Evolutionary conservation across 2,113 vertebrate species (phyloP).

Genomic region (Poecile atricapillus): DNA sequence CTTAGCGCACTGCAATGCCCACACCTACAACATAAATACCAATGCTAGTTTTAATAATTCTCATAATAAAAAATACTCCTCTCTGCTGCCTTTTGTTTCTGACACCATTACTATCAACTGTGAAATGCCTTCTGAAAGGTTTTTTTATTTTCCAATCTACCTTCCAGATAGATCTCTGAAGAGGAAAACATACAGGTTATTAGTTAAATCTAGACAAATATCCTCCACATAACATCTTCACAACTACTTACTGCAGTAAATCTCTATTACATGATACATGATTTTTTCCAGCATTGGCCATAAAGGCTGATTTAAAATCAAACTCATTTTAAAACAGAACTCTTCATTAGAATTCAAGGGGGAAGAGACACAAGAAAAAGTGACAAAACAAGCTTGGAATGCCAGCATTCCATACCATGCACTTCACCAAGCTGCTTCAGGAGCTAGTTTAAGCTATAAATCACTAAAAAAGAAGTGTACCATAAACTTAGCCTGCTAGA

Average conservation of each 20-base stretch:
- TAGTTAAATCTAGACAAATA: background rate
- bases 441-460: background rate
- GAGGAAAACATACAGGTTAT: background rate
- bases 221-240: background rate
- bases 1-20: background rate
- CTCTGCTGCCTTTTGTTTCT: background rate
- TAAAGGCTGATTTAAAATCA: background rate
- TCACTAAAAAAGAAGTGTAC: background rate
- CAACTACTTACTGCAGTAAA: background rate
- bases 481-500: background rate
- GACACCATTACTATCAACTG: background rate
- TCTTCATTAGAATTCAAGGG: background rate
- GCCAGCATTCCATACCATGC: background rate
- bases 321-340: background rate
- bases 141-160: fast-evolving
- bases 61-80: background rate
- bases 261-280: background rate
- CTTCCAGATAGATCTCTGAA: background rate
- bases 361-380: background rate
- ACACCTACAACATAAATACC: background rate
- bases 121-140: background rate
- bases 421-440: background rate
- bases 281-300: background rate
- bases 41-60: background rate
- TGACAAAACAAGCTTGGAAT: background rate